phyloP scores from a whole-genome alignment of 2,797 vertebrate species.

The Sebastes vulpes region DNA sequence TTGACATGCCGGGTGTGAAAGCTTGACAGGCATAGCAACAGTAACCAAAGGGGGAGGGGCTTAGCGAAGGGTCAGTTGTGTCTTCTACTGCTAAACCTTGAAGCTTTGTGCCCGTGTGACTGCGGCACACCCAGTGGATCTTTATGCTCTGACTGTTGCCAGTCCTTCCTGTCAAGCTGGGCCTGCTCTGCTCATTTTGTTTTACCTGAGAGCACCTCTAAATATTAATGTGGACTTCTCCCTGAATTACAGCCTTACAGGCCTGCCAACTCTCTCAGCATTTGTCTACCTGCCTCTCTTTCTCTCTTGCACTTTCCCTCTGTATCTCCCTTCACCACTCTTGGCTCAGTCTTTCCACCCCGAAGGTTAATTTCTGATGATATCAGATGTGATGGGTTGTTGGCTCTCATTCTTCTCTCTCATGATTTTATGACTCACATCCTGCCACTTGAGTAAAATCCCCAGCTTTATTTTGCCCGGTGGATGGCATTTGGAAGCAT shows the following conservation, averaged over 20 bases:
- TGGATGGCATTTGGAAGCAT: slow-evolving; percentile 64
- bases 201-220: slow-evolving; percentile 81
- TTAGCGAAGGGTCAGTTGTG: background rate
- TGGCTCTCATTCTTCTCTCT: slow-evolving; percentile 75
- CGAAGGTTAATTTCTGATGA: slow-evolving; percentile 79
- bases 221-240: slow-evolving; percentile 80
- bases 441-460: slow-evolving; percentile 73
- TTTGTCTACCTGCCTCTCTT: slow-evolving; percentile 65
- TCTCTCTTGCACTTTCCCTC: slow-evolving; percentile 26
- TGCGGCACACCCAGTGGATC: slow-evolving; percentile 35
- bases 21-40: background rate
- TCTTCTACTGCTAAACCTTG: slow-evolving; percentile 16
- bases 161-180: slow-evolving; percentile 56
- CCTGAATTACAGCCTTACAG: slow-evolving; percentile 74
- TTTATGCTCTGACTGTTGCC: slow-evolving; percentile 57
- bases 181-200: slow-evolving; percentile 78
- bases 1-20: background rate
- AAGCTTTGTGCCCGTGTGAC: slow-evolving; percentile 21
- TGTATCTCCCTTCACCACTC: slow-evolving; percentile 50
- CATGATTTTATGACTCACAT: slow-evolving; percentile 77
- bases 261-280: slow-evolving; percentile 67
- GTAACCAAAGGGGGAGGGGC: background rate
- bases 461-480: slow-evolving; percentile 60
- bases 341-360: slow-evolving; percentile 68
- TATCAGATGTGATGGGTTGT: slow-evolving; percentile 76